These are phyloP conservation scores for Rotaria macrura DNA, from an alignment of 2,888 invertebrate species.

Conservation along the genomic window DNA sequence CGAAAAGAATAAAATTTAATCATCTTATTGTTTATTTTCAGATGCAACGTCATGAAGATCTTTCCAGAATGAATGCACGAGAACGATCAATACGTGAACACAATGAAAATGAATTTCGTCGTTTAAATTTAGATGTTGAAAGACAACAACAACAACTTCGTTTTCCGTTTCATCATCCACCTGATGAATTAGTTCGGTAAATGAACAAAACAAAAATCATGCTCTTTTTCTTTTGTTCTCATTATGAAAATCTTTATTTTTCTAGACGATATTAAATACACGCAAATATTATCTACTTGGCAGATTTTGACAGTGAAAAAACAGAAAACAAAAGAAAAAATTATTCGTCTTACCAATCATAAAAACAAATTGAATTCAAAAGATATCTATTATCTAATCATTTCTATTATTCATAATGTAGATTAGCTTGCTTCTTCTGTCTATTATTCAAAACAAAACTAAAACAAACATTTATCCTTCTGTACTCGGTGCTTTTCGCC, in stretches of 20 bases:
- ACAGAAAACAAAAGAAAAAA: neutral
- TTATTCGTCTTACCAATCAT: neutral
- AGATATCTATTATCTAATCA: neutral
- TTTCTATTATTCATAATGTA: neutral
- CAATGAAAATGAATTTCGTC: constrained; percentile 18
- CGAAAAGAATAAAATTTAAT: neutral
- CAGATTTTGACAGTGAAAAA: neutral
- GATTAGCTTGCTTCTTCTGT: neutral
- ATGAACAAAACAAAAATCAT: neutral
- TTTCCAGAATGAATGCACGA: neutral
- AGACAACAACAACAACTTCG: neutral
- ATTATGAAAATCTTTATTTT: neutral
- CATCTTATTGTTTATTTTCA: neutral
- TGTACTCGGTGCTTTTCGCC: constrained; percentile 7
- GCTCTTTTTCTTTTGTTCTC: neutral
- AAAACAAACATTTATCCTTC: neutral
- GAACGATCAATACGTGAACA: neutral
- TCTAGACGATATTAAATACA: neutral
- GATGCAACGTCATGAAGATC: constrained; percentile 18
- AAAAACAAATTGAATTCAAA: neutral
- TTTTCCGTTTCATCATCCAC: neutral
- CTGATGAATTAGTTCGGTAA: neutral
- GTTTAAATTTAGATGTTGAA: neutral
- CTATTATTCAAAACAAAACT: neutral
- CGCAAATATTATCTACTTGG: neutral